Base-by-base conservation (phyloP, 2,888 invertebrate genomes). In the Stegana nigrithorax region DNA sequence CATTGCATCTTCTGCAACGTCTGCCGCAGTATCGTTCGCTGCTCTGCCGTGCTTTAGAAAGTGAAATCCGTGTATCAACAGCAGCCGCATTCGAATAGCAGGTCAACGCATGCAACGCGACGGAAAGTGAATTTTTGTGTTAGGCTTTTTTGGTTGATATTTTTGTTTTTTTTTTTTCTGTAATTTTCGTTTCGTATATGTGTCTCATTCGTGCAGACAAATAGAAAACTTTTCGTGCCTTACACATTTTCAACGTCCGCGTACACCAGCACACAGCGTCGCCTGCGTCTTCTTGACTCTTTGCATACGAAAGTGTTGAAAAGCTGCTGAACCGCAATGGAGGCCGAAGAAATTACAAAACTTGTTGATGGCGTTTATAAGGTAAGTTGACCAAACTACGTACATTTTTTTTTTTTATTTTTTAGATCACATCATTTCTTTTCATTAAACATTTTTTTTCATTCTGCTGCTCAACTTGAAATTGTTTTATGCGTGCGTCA, bases 361-460 rank as follows among this genome's bases (percentile, higher is more conserved):
- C 91, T 94, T 80, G 94, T 94, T 81, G 94, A 95, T 87, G 93
- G 93, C 81, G 94, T 94, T 83, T 95, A 94, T 87, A 94, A 94
- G 92, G 94, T 94, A 88, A 79, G 76, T 67, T 29, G 26, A 42
- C 10, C n/a, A 23, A 10, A 14, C 17, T 27, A 23, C 17, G 8
- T 44, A 14, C 21, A 17, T 45, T 45, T 45, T 21, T 45, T 45
- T 45, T 8, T 44, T 44, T 14, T 44, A 10, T 29, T 29, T 7
- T 29, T 29, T 29, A 29, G 10, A 10, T 29, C 6, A 29, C 6
- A 29, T 29, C 29, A 10, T 29, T 29, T 29, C 10, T 7, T 29
- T 29, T 29, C 29, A 29, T 29, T 29, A 6, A 10, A 7, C 10
- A 7, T 29, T 29, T 29, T 29, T 29, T 7, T 7, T 29, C 29